Percentiles rank a stretch among this genome's conserved stretches.
Evolutionary conservation across 2,888 invertebrate genomes (phyloP).

Genomic region (Oegoconia quadripuncta): DNA sequence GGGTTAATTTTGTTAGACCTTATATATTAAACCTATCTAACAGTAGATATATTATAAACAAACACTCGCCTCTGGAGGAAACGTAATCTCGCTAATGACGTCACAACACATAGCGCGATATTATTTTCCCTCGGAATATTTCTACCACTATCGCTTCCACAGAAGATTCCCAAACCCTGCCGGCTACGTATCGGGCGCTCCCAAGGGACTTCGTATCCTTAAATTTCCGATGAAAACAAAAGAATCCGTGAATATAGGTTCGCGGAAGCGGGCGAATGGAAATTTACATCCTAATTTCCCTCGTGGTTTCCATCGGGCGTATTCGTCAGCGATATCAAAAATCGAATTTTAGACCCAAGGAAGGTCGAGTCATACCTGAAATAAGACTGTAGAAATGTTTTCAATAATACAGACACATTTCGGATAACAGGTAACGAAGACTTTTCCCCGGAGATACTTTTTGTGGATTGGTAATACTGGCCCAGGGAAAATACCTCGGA

Average conservation of each 20-base stretch:
- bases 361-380: conserved; percentile 4
- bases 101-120: no score
- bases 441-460: no score
- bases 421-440: no score
- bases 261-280: conserved; percentile 60
- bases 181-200: conserved; percentile 38
- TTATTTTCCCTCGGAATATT: background rate
- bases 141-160: conserved; percentile 19
- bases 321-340: conserved; percentile 67
- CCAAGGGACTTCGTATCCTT: conserved; percentile 58
- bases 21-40: no score
- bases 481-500: no score
- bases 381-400: background rate
- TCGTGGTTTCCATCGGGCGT: conserved; percentile 53
- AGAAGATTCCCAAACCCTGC: conserved; percentile 21
- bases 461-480: no score
- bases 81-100: no score
- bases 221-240: conserved; percentile 74
- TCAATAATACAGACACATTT: no score
- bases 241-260: conserved; percentile 67
- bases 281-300: conserved; percentile 80
- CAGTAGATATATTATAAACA: no score
- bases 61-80: no score
- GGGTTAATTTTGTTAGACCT: no score
- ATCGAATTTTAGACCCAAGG: conserved; percentile 33